Evolutionary conservation across 2,797 vertebrate species (phyloP).

Genomic region (Choloepus didactylus): DNA sequence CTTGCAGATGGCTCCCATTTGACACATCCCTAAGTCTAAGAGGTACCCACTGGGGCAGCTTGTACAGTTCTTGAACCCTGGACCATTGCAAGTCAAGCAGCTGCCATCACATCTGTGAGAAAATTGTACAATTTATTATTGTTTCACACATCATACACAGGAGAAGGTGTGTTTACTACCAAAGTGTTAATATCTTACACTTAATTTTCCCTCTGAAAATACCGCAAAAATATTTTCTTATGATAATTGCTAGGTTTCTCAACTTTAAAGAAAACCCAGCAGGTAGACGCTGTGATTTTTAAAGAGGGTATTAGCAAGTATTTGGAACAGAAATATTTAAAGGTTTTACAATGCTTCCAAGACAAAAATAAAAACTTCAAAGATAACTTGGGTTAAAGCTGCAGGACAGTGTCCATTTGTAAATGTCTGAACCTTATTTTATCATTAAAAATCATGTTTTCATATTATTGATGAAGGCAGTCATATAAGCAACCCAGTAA

Average conservation of each 20-base stretch:
- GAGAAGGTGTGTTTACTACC: background rate
- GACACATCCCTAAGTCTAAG: slow-evolving; percentile 94
- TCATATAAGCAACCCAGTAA: background rate
- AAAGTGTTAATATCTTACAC: background rate
- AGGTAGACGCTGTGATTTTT: background rate
- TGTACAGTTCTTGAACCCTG: slow-evolving; percentile 96
- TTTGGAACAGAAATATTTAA: background rate
- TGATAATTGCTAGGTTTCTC: background rate
- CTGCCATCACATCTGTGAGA: slow-evolving; percentile 94
- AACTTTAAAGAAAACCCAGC: slow-evolving; percentile 14
- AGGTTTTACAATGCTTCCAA: background rate
- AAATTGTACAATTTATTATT: background rate
- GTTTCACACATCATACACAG: background rate
- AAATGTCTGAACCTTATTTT: background rate
- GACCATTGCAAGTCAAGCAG: slow-evolving; percentile 95
- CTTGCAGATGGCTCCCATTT: slow-evolving; percentile 98
- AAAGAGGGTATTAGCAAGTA: background rate
- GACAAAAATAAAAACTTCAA: background rate
- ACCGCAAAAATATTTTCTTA: slow-evolving; percentile 54
- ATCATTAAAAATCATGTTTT: background rate
- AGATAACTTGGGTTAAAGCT: background rate
- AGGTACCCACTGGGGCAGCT: slow-evolving; percentile 96
- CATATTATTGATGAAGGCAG: background rate
- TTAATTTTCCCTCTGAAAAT: background rate
- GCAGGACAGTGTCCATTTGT: background rate